Base-by-base conservation (phyloP, 92 coral and sea anemone species). In the Epizoanthus ramosus region DNA sequence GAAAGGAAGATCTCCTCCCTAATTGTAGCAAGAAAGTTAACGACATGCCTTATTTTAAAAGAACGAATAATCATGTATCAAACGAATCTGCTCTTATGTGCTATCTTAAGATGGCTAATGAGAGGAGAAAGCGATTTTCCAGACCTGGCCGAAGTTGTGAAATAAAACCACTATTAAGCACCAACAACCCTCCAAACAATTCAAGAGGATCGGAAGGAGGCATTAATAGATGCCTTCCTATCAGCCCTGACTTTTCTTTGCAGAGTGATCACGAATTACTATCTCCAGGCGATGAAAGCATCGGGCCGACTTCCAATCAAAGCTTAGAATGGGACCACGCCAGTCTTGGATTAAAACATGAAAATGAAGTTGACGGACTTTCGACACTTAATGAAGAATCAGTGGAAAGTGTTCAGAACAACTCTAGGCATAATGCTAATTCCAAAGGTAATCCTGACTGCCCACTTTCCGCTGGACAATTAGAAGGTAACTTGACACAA, bases 241-340 rank as follows among this genome's bases (percentile, higher is more conserved):
- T 61, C 12, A 50, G 24, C 61, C 52, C 57, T 77, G 57, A 25
- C 57, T 43, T 58, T 14, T 61, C 71, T 58, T 37, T 35, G 13
- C 82, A 61, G 52, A 63, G 56, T 21, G 43, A 68, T 53, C 69
- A 31, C 59, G 50, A 58, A 9, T 18, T 60, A 33, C 37, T 3
- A 31, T 58, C 68, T 18, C 81, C 81, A 28, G 58, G 57, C 35
- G 57, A 71, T 19, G 81, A 76, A 76, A 76, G 70, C 18, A 28
- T 25, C 25, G 64, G 79, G 37, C 63, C 3, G 19, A 31, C 79
- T 54, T 74, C 79, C 25, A 63, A 61, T 39, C 82, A 15, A 19
- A 77, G 82, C 45, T 45, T 77, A 63, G 82, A 77, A 37, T 77
- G 82, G 82, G 82, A 77, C 59, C 70, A 77, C 25, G 22, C 71